Evolutionary conservation across 2,113 vertebrate genomes (phyloP).

Genomic region (Cricetomys ansorgei): DNA sequence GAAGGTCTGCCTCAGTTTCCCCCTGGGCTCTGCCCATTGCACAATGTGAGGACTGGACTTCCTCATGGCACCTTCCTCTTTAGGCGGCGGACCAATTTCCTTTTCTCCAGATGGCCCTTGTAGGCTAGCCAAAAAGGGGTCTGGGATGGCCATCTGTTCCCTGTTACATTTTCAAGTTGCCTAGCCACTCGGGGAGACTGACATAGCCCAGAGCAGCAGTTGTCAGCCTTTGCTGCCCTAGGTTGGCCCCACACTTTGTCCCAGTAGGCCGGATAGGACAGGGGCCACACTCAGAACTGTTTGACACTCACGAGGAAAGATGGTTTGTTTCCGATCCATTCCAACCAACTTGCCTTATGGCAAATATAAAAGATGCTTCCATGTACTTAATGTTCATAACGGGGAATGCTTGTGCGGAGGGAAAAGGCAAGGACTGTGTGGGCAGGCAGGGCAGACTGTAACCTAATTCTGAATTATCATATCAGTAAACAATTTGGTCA

Average conservation of each 20-base stretch:
- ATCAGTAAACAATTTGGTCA: background rate
- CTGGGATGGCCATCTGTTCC: slow-evolving; percentile 72
- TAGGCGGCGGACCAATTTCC: slow-evolving; percentile 65
- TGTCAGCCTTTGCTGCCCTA: slow-evolving; percentile 43
- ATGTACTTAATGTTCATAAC: background rate
- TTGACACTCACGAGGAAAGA: background rate
- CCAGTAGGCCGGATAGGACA: background rate
- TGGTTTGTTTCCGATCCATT: background rate
- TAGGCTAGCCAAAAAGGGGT: slow-evolving; percentile 57
- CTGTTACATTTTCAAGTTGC: slow-evolving; percentile 68
- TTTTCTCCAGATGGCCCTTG: slow-evolving; percentile 77
- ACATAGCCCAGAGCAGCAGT: slow-evolving; percentile 40
- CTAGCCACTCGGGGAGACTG: slow-evolving; percentile 3
- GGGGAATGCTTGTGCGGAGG: background rate
- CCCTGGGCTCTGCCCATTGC: background rate
- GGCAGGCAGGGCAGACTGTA: background rate
- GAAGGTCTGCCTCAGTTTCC: background rate
- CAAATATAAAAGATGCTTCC: background rate
- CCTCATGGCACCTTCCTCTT: slow-evolving; percentile 62
- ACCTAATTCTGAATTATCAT: background rate
- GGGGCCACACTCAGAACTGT: slow-evolving; percentile 39
- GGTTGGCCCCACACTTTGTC: background rate
- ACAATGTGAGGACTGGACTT: slow-evolving; percentile 20
- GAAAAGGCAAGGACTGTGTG: background rate
- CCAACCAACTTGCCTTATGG: slow-evolving; percentile 29